Evolutionary conservation across 2,888 invertebrate genomes (phyloP), one percentile per base, ranked within the genome.

Genomic region (Andrena praecox): DNA sequence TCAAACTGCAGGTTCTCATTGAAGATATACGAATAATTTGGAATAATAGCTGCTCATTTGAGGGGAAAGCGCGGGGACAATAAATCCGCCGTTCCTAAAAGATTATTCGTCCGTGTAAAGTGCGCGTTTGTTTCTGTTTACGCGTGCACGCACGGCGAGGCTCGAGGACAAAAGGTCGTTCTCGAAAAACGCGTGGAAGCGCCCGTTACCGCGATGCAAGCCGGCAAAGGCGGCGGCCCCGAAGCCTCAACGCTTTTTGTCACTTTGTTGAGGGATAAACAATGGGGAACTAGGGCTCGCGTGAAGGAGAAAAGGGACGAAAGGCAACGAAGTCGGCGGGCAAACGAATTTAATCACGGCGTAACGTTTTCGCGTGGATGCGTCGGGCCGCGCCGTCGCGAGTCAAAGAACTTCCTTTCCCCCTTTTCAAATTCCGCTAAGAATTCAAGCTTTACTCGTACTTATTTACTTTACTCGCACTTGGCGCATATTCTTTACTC

Each of bases 271-370:
- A 27, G 16, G 6, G 7, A 20, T 16, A n/a, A 16, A 60, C 60
- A 29, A 29, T 29, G 29, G 29, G 59, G 16, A 29, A 27, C 59
- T 29, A 59, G 29, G 29, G 16, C 59, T 29, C 5, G 6, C 29
- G 60, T 29, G 29, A 60, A 29, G 6, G 10, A 60, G 29, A 20
- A 27, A 29, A n/a, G 29, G 16, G 16, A 60, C 31, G 29, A 60
- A 16, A n/a, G 10, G 2, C 29, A 60, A 60, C 60, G 29, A 29
- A 60, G 27, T 60, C 16, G 12, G 4, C 60, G 60, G 16, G 60
- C 29, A 60, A 60, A 60, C 60, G 29, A 60, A 60, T 60, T 60
- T 60, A 60, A 60, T 60, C 29, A 29, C 60, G 29, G 16, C 60
- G 56, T 56, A 29, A 16, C 60, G 60, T 60, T 60, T 29, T 60